A percentile compares a stretch with the other conserved stretches of the same genome.
Conservation (phyloP, 2,888 invertebrate species). For the Cryptocheilus praepositus region DNA sequence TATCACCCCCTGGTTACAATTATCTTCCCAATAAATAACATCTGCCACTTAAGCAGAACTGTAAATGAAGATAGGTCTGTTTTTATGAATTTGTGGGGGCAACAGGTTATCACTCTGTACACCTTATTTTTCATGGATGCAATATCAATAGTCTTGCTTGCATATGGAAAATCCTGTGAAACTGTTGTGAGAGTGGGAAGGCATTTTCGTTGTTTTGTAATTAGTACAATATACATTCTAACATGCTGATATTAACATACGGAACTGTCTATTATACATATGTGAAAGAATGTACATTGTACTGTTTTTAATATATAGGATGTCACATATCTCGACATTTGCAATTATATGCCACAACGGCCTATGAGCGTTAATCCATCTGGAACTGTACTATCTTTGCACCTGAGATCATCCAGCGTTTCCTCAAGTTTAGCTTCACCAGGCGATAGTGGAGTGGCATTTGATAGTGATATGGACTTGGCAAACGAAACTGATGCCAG, state of each 20-base stretch:
- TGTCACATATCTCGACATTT: constrained; percentile 72
- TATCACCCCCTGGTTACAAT: constrained; percentile 71
- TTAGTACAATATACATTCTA: no score
- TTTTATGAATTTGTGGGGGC: constrained; percentile 52
- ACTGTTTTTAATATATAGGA: constrained; percentile 58
- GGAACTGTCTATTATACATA: no score
- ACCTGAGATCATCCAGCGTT: constrained; percentile 69
- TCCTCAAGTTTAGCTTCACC: constrained; percentile 80
- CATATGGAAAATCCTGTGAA: constrained; percentile 39
- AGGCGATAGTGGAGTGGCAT: constrained; percentile 84
- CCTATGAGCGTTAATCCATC: constrained; percentile 73
- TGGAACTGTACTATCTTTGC: constrained; percentile 68
- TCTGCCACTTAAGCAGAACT: constrained; percentile 53
- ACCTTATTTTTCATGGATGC: constrained; percentile 45
- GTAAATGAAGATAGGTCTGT: constrained; percentile 50
- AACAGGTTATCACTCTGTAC: constrained; percentile 60
- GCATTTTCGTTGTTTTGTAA: no score
- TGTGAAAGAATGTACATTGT: not conserved
- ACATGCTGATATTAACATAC: no score
- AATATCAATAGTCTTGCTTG: constrained; percentile 26
- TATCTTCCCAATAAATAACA: constrained; percentile 67
- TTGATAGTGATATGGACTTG: constrained; percentile 73
- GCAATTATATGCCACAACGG: constrained; percentile 73
- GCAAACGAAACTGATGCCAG: constrained; percentile 71
- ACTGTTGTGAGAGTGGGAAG: not conserved